Base-by-base conservation (phyloP, 2,888 invertebrate genomes). In the Microplitis manilae region DNA sequence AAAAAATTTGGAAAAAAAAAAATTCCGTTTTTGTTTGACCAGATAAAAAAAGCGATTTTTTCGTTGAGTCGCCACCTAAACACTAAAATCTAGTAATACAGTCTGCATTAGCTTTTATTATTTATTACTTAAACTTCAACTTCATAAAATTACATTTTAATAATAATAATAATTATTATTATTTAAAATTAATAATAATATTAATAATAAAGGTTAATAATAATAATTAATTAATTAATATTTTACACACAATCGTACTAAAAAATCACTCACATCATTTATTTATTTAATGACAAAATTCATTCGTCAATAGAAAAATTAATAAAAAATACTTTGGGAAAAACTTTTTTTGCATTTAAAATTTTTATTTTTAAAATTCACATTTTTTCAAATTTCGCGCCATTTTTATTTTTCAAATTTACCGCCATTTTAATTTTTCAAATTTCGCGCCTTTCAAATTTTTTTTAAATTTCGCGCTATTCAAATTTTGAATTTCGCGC, bases 11-110 rank as follows among this genome's bases (percentile, higher is more conserved):
- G n/a, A 20, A n/a, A 59, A n/a, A 15, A 30, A 30, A 30, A 30
- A 30, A 30, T 70, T 70, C 38, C 59, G 8, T 72, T 60, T 72
- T 9, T 65, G 62, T n/a, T 73, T 41, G 9, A 20, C 68, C 38
- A 7, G 15, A 68, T 68, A 15, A 30, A 68, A 41, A 6, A 68
- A 68, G 13, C 17, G 30, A 8, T 30, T 30, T 50, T 50, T 13
- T 50, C 50, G 50, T 20, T 62, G 62, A 17, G 38, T 71, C 20
- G 60, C 65, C 76, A 62, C 20, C 20, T 62, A 62, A 13, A 17
- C 20, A 15, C 62, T 75, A 79, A 85, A 86, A 81, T 83, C 86
- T 86, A 89, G 84, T 89, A 89, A 89, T 89, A 89, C 89, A 89
- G 88, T 89, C 88, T 88, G 89, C 89, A 81, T 82, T 85, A 83